A percentile compares a stretch with the other conserved stretches of the same genome.
These are phyloP conservation scores for Muscina levida DNA, from an alignment of 2,888 invertebrate species.

Conservation along the genomic window DNA sequence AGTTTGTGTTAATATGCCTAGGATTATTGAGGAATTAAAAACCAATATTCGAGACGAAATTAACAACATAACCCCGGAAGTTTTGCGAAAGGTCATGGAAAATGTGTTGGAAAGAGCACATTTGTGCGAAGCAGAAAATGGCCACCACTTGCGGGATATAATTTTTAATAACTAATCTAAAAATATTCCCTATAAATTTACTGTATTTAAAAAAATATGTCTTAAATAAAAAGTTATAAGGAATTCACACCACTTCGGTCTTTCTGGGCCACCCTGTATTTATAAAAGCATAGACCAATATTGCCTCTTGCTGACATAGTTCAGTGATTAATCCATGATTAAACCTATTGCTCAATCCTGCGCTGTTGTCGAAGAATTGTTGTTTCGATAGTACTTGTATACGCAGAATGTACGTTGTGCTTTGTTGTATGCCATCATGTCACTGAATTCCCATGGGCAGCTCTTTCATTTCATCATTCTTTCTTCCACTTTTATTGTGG, in stretches of 20 bases:
- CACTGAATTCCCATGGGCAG: no score
- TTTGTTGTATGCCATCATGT: no score
- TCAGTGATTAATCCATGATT: no score
- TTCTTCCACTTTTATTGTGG: no score
- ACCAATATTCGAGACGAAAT: constrained; percentile 25
- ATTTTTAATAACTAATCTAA: constrained; percentile 7
- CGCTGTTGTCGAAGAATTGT: no score
- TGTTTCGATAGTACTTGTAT: no score
- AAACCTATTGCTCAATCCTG: no score
- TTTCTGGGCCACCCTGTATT: neutral
- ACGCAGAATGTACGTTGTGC: no score
- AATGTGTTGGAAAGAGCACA: neutral
- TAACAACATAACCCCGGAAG: constrained; percentile 16
- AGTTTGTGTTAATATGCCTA: constrained; percentile 33
- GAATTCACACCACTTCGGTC: neutral
- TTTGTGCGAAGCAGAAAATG: constrained; percentile 4
- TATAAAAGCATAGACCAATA: no score
- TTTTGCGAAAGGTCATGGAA: neutral
- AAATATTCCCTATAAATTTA: constrained; percentile 34
- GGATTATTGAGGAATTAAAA: constrained; percentile 8
- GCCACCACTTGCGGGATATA: constrained; percentile 22
- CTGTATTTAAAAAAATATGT: constrained; percentile 30
- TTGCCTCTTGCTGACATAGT: no score
- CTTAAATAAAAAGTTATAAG: constrained; percentile 20
- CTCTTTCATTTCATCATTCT: no score